Evolutionary conservation across 2,113 vertebrate species (phyloP), one percentile per base, ranked within the genome.

Genomic region (Leucopsar rothschildi): DNA sequence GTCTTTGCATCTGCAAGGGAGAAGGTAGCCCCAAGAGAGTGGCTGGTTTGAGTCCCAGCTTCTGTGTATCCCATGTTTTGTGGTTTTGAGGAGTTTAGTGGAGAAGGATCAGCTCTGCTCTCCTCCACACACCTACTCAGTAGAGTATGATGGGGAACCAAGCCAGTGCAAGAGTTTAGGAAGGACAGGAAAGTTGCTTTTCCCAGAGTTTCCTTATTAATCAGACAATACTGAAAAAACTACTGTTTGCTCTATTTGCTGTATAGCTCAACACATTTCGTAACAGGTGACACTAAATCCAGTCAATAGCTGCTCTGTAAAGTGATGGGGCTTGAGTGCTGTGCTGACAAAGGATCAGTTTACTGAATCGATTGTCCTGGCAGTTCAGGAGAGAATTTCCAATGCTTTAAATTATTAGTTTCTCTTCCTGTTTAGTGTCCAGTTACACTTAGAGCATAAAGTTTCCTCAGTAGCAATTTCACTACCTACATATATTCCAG

Each of bases 391-490:
- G 50, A 94, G 78, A 89, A 89, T 95, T 83, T 33, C 59, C 61
- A 37, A 69, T 57, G 71, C 50, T 86, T 93, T 90, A 84, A 50
- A 50, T 82, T 70, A 69, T 88, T 63, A 57, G 44, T 82, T 95
- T 96, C 28, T 95, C 82, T 94, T 96, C 88, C 77, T 86, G 37
- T 71, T 90, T 86, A 76, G 95, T 82, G 65, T 94, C 86, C 70
- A 69, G 53, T 96, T 97, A 93, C 95, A 84, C 42, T 91, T 42
- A 61, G 16, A 90, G 80, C 59, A 95, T 97, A 76, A 93, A 88
- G 65, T 93, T 97, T 88, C 83, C 73, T 90, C 73, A 40, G 31
- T 4, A 66, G n/a, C 50, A 88, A 65, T 92, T 79, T 83, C 75
- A 66, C 72, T 60, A 53, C 37, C 55, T 95, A 70, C 29, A 17